These are phyloP conservation scores for Tiaroga cobitis DNA, from an alignment of 2,797 vertebrate genomes.

Conservation along the genomic window DNA sequence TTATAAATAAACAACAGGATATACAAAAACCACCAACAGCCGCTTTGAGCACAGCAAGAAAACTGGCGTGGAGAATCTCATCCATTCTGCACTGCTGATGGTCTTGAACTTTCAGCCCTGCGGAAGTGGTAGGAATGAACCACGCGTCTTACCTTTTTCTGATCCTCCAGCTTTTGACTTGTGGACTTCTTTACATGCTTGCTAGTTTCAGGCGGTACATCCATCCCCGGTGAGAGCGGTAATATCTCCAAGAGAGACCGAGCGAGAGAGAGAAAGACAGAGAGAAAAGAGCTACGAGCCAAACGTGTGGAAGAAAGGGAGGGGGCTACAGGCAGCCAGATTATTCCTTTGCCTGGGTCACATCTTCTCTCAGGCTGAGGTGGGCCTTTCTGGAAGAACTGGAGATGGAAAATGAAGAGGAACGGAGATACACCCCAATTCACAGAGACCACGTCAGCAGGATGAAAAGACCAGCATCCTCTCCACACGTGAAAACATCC, in stretches of 20 bases:
- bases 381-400: slow-evolving; percentile 62
- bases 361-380: slow-evolving; percentile 67
- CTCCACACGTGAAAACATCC: slow-evolving; percentile 52
- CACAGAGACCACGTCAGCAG: slow-evolving; percentile 74
- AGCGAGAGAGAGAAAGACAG: slow-evolving; percentile 76
- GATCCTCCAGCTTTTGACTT: slow-evolving; percentile 97
- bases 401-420: slow-evolving; percentile 36
- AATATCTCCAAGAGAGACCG: slow-evolving; percentile 74
- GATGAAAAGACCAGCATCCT: slow-evolving; percentile 66
- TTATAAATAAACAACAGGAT: slow-evolving; percentile 15
- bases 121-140: neutral
- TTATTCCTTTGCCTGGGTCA: slow-evolving; percentile 76
- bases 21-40: neutral
- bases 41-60: slow-evolving; percentile 2
- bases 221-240: slow-evolving; percentile 85
- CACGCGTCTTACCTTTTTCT: slow-evolving; percentile 90
- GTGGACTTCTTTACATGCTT: slow-evolving; percentile 95
- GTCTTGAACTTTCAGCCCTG: neutral
- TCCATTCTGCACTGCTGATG: slow-evolving; percentile 2
- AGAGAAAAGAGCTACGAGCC: slow-evolving; percentile 34
- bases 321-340: slow-evolving; percentile 51
- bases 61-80: neutral
- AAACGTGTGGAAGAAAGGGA: slow-evolving; percentile 35
- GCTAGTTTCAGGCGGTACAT: slow-evolving; percentile 91
- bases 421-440: slow-evolving; percentile 62